Evolutionary conservation across 2,113 vertebrate species (phyloP).

Genomic region (Myxocyprinus asiaticus): DNA sequence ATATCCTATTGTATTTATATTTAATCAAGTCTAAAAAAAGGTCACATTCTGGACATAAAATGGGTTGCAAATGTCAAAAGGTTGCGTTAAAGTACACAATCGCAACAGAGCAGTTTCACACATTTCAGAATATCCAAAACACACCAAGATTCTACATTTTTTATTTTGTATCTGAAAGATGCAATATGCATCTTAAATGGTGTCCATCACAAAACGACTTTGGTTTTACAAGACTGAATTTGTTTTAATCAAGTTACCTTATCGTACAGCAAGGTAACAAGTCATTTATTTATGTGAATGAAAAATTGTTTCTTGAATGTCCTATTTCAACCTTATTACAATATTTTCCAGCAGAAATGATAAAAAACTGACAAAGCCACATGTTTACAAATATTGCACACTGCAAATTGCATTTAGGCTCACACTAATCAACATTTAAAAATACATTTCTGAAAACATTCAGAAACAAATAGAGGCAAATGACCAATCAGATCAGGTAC

Average conservation of each 20-base stretch:
- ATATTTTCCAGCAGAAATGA: conserved; percentile 41
- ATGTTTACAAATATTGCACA: conserved; percentile 63
- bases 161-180: conserved; percentile 72
- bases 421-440: conserved; percentile 49
- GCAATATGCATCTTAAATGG: conserved; percentile 54
- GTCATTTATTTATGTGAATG: too few species aligned
- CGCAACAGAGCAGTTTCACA: too few species aligned
- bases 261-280: conserved; percentile 36
- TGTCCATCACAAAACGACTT: conserved; percentile 73
- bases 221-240: conserved; percentile 62
- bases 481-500: conserved; percentile 53
- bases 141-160: conserved; percentile 27
- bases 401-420: conserved; percentile 48
- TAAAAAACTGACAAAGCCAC: conserved; percentile 46
- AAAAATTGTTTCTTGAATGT: conserved; percentile 24
- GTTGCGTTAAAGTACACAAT: too few species aligned
- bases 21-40: too few species aligned
- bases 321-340: conserved; percentile 19
- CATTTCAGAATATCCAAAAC: too few species aligned
- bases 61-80: too few species aligned
- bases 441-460: conserved; percentile 41
- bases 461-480: conserved; percentile 1
- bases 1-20: too few species aligned
- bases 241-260: conserved; percentile 11
- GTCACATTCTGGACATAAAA: too few species aligned